Percentiles rank a stretch among this genome's conserved stretches.
phyloP scores from a whole-genome alignment of 2,888 invertebrate genomes.

The Tryphoninae sp. region DNA sequence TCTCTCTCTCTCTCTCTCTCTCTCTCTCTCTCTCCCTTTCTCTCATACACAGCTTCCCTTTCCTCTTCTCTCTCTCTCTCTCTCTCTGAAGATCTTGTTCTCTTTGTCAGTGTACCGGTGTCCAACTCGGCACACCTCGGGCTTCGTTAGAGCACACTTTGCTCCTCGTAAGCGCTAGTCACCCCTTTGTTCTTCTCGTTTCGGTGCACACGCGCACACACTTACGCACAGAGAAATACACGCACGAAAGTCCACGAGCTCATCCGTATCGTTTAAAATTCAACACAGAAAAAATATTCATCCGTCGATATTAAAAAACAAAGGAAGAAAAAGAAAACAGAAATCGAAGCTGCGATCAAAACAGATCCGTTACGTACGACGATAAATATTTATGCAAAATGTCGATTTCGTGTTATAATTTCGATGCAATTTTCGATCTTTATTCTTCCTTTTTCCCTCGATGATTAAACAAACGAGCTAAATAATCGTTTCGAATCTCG shows the following conservation, averaged over 20 bases:
- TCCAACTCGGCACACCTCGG: slow-evolving; percentile 20
- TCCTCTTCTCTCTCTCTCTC: slow-evolving; percentile 4
- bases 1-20: slow-evolving; percentile 20
- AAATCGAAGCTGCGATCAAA: too few relatives aligned
- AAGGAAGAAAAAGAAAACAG: too few relatives aligned
- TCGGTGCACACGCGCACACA: slow-evolving; percentile 18
- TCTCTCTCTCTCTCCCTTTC: slow-evolving; percentile 3
- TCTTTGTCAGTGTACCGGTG: slow-evolving; percentile 16
- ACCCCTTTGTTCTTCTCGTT: slow-evolving; percentile 29
- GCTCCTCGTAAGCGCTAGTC: slow-evolving; percentile 1
- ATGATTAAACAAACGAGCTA: too few relatives aligned
- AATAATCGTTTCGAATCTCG: too few relatives aligned
- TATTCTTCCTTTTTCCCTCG: too few relatives aligned
- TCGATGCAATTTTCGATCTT: too few relatives aligned
- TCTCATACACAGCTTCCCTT: not conserved
- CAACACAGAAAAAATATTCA: too few relatives aligned
- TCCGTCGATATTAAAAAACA: too few relatives aligned
- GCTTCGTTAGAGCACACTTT: slow-evolving; percentile 14
- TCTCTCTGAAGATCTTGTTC: slow-evolving; percentile 10
- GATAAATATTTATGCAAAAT: too few relatives aligned
- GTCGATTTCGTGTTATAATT: too few relatives aligned
- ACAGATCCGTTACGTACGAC: too few relatives aligned
- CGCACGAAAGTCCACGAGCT: not conserved
- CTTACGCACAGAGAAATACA: not conserved
- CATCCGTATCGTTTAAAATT: not conserved